Percentiles rank a stretch among this genome's conserved stretches.
phyloP scores from a whole-genome alignment of 2,113 vertebrate species.

The Poicephalus meyeri region DNA sequence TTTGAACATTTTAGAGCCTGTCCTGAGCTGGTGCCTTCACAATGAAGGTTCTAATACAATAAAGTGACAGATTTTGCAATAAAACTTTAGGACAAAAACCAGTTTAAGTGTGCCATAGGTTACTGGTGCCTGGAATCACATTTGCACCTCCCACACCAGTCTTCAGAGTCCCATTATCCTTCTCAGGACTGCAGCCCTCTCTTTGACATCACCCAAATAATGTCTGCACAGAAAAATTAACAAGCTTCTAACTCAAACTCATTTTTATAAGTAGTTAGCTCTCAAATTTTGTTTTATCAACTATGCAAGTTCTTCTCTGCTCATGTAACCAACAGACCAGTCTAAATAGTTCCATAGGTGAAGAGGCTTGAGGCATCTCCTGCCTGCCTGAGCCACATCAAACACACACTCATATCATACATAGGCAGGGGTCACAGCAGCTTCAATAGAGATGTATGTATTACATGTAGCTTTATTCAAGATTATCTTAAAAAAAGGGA shows the following conservation, averaged over 20 bases:
- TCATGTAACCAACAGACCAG: background rate
- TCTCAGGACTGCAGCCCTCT: background rate
- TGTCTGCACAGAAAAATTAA: background rate
- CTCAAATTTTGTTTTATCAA: background rate
- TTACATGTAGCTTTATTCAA: fast-evolving
- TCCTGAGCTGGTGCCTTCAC: background rate
- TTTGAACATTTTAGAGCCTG: background rate
- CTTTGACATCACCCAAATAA: background rate
- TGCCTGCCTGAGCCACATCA: background rate
- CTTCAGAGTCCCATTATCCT: too few species aligned
- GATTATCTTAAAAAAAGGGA: fast-evolving
- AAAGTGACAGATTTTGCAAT: fast-evolving
- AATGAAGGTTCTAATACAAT: background rate
- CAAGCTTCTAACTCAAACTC: background rate
- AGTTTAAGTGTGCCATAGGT: too few species aligned
- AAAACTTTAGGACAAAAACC: background rate
- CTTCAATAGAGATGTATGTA: fast-evolving
- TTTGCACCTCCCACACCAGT: background rate
- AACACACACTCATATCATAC: fast-evolving
- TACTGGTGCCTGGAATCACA: background rate
- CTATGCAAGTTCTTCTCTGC: background rate
- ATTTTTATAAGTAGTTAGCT: background rate
- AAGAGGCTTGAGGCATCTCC: background rate
- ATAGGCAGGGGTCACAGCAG: background rate
- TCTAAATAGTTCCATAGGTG: background rate